Evolutionary conservation across 2,888 invertebrate genomes (phyloP).

Genomic region (Lobophora halterata): DNA sequence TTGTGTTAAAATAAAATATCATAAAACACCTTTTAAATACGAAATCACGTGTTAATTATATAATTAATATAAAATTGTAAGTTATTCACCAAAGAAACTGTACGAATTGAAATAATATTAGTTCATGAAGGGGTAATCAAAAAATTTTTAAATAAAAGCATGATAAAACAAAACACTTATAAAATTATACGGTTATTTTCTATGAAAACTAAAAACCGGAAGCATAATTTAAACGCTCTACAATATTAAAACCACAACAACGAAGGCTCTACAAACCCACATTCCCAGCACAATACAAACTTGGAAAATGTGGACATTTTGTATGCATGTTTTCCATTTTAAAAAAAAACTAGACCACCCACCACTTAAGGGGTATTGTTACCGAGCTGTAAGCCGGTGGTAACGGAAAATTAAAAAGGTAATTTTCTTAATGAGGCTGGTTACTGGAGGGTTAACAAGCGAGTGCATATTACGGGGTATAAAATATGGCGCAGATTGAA

Average conservation of each 20-base stretch:
- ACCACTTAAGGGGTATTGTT: constrained; percentile 42
- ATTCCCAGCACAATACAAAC: constrained; percentile 15
- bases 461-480: constrained; percentile 26
- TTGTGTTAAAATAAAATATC: not conserved
- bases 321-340: constrained; percentile 26
- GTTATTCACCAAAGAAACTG: too few relatives aligned
- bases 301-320: constrained; percentile 21
- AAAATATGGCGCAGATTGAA: constrained; percentile 14
- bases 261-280: constrained; percentile 9
- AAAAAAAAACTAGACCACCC: constrained; percentile 35
- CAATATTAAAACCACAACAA: not conserved
- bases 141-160: too few relatives aligned
- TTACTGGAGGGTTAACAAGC: constrained; percentile 45
- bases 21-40: too few relatives aligned
- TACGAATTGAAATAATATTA: too few relatives aligned
- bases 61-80: too few relatives aligned
- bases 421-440: constrained; percentile 66
- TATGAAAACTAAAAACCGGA: too few relatives aligned
- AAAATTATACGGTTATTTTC: too few relatives aligned
- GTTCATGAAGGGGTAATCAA: too few relatives aligned
- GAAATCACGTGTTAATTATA: too few relatives aligned
- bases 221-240: not conserved
- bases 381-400: constrained; percentile 40
- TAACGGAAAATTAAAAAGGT: constrained; percentile 72
- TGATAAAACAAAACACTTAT: too few relatives aligned